Evolutionary conservation across 2,797 vertebrate genomes (phyloP).

Genomic region (Sebastiscus tertius): DNA sequence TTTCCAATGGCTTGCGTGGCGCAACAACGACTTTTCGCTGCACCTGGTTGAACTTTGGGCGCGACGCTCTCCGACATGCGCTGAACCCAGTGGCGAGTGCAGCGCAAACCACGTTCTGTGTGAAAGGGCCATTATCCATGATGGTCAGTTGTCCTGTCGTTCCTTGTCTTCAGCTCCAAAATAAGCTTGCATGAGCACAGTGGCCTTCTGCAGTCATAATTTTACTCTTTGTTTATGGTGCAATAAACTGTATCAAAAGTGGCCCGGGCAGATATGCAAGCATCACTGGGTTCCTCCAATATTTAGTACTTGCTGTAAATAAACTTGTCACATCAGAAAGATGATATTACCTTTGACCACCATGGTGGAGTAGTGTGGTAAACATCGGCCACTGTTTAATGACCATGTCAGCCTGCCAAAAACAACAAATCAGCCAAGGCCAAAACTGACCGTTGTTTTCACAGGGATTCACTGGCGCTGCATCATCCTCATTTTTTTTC

Average conservation of each 20-base stretch:
- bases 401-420: slow-evolving; percentile 36
- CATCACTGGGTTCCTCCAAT: slow-evolving; percentile 17
- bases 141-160: not conserved
- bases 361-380: slow-evolving; percentile 13
- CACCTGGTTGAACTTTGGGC: too few species aligned
- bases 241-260: not conserved
- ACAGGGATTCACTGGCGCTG: slow-evolving; percentile 2
- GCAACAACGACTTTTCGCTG: too few species aligned
- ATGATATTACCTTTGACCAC: slow-evolving; percentile 43
- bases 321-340: slow-evolving; percentile 40
- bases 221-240: not conserved
- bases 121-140: not conserved
- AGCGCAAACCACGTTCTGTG: too few species aligned
- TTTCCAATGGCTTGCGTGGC: too few species aligned
- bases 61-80: too few species aligned
- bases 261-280: not conserved
- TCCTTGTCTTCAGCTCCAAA: not conserved
- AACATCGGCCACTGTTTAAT: slow-evolving; percentile 55
- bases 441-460: slow-evolving; percentile 29
- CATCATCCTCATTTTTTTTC: not conserved
- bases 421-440: slow-evolving; percentile 51
- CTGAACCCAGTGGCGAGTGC: too few species aligned
- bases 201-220: not conserved
- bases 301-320: slow-evolving; percentile 44
- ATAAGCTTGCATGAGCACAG: not conserved